Percentiles rank a stretch among this genome's conserved stretches.
Conservation (phyloP, 2,888 invertebrate genomes). For the Tyria jacobaeae region DNA sequence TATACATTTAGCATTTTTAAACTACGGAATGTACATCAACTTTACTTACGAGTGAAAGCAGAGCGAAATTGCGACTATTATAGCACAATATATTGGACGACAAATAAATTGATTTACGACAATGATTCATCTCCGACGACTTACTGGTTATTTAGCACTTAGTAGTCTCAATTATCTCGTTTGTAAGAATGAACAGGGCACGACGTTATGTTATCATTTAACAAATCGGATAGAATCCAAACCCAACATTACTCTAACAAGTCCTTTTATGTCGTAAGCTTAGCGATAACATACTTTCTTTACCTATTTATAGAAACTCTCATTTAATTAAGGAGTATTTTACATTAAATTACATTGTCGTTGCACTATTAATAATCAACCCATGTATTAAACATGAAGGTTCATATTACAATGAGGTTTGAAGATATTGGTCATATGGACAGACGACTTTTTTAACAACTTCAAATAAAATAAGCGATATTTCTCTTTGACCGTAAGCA, state of each 20-base stretch:
- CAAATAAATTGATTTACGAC: slow-evolving; percentile 45
- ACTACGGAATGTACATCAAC: no score
- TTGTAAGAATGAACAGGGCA: not conserved
- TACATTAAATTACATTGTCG: no score
- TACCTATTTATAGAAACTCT: not conserved
- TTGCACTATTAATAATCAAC: no score
- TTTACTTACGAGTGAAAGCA: slow-evolving; percentile 10
- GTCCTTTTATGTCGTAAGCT: no score
- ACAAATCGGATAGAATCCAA: no score
- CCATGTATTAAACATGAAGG: not conserved
- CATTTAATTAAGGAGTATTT: not conserved
- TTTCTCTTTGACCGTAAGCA: no score
- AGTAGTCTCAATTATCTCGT: not conserved
- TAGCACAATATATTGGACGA: slow-evolving; percentile 31
- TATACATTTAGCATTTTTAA: no score
- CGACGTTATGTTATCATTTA: not conserved
- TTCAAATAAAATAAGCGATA: not conserved
- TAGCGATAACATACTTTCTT: no score
- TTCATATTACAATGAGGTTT: not conserved
- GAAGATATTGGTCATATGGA: not conserved
- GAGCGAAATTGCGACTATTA: slow-evolving; percentile 25
- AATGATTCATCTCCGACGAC: slow-evolving; percentile 31
- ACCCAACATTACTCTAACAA: no score
- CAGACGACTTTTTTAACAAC: not conserved
- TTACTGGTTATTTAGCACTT: not conserved